Evolutionary conservation across 2,797 vertebrate genomes (phyloP).

Genomic region (Pipistrellus nathusii): DNA sequence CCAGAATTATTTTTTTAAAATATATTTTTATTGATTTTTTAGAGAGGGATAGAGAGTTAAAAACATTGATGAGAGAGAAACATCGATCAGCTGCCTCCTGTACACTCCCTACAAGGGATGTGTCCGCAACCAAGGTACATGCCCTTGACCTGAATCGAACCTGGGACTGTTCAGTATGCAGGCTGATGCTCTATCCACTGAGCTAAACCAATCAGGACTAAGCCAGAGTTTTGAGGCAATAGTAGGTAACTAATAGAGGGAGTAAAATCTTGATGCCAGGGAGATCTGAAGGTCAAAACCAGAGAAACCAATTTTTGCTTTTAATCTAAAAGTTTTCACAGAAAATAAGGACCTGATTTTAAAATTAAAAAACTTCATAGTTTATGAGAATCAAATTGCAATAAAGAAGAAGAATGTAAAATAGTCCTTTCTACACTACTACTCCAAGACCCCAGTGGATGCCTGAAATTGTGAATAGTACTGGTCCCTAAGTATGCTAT

Average conservation of each 20-base stretch:
- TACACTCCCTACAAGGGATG: too few relatives aligned
- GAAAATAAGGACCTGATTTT: not conserved
- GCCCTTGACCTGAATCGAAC: too few relatives aligned
- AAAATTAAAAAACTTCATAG: not conserved
- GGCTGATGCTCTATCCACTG: too few relatives aligned
- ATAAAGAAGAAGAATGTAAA: not conserved
- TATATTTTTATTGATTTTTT: too few relatives aligned
- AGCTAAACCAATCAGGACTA: not conserved
- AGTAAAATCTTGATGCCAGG: not conserved
- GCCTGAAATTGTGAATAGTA: not conserved
- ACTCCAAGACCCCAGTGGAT: not conserved
- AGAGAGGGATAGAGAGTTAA: too few relatives aligned
- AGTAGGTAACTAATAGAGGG: not conserved
- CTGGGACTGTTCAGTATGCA: too few relatives aligned
- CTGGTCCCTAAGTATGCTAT: not conserved
- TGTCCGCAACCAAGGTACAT: too few relatives aligned
- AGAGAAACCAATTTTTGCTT: conserved; percentile 30
- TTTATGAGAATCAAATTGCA: not conserved
- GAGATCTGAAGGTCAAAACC: not conserved
- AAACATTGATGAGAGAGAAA: too few relatives aligned
- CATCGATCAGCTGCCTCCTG: too few relatives aligned
- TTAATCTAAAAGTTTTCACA: not conserved
- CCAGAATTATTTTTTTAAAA: not conserved
- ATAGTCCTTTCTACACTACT: too few relatives aligned
- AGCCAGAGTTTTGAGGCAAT: not conserved